Evolutionary conservation across 1,140 invertebrate genomes (phyloP).

Genomic region (Bombus polaris): DNA sequence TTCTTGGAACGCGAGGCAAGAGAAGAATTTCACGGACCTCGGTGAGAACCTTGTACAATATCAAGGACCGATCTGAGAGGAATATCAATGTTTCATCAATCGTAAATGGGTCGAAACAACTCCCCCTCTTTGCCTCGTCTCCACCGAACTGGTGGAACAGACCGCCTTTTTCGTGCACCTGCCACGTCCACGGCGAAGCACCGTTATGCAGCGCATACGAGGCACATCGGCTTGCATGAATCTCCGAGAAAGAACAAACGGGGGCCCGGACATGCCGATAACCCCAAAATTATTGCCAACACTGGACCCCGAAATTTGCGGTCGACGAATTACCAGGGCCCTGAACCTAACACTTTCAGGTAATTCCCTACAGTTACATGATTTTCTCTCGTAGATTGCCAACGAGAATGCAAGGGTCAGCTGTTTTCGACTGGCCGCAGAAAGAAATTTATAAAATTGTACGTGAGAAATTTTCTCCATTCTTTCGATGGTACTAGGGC

Average conservation of each 20-base stretch:
- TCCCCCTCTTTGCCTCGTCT: neutral
- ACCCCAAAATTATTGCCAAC: constrained; percentile 32
- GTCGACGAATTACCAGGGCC: neutral
- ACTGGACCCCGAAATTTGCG: constrained; percentile 30
- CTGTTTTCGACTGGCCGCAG: neutral
- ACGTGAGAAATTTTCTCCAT: neutral
- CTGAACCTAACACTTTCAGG: constrained; percentile 31
- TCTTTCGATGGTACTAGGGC: too few relatives aligned
- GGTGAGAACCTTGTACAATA: neutral
- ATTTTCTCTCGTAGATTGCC: neutral
- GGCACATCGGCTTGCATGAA: constrained; percentile 6
- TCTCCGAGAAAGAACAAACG: neutral
- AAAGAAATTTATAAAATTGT: neutral
- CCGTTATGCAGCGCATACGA: constrained; percentile 28
- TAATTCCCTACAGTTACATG: constrained; percentile 14
- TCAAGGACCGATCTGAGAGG: neutral
- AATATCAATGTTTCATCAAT: constrained; percentile 26
- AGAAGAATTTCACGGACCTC: neutral
- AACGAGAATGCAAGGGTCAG: neutral
- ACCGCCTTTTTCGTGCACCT: constrained; percentile 45
- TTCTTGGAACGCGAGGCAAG: neutral
- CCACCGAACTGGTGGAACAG: neutral
- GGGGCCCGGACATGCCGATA: neutral
- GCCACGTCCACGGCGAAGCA: constrained; percentile 31
- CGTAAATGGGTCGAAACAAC: constrained; percentile 30